phyloP scores from a whole-genome alignment of 1,140 invertebrate species.

The Asbolus verrucosus region DNA sequence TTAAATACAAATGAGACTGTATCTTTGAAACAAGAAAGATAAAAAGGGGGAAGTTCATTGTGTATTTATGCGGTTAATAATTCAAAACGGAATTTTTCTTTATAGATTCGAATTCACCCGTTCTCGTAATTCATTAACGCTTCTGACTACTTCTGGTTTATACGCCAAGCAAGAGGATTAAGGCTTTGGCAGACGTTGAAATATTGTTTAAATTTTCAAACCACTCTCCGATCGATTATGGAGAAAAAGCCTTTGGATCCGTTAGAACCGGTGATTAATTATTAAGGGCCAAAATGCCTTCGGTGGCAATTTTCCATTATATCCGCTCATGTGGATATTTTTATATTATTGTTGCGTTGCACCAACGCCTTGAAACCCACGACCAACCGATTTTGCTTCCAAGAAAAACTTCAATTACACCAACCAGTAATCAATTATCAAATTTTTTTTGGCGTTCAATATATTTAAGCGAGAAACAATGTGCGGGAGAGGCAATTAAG shows the following conservation, averaged over 20 bases:
- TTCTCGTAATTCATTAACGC: neutral
- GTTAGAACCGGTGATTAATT: slow-evolving; percentile 17
- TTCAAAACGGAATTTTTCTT: slow-evolving; percentile 4
- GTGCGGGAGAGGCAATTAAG: neutral
- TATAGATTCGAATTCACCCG: neutral
- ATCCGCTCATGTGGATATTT: neutral
- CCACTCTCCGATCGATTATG: slow-evolving; percentile 2
- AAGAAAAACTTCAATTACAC: too few species aligned
- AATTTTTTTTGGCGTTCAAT: neutral
- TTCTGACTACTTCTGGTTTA: neutral
- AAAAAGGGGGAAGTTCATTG: slow-evolving; percentile 21
- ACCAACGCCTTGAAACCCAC: too few species aligned
- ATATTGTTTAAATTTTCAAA: slow-evolving; percentile 15
- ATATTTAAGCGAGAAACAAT: neutral
- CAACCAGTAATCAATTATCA: too few species aligned
- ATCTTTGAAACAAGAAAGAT: slow-evolving; percentile 6
- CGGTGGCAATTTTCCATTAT: neutral
- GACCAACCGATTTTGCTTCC: too few species aligned
- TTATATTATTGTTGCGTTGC: too few species aligned
- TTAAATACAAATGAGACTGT: neutral
- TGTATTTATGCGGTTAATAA: slow-evolving; percentile 13
- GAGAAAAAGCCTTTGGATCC: slow-evolving; percentile 4
- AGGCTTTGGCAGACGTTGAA: neutral
- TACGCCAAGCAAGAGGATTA: neutral
- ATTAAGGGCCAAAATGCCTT: neutral